Conservation (phyloP, 2,113 vertebrate species). For the Megatriorchis doriae region DNA sequence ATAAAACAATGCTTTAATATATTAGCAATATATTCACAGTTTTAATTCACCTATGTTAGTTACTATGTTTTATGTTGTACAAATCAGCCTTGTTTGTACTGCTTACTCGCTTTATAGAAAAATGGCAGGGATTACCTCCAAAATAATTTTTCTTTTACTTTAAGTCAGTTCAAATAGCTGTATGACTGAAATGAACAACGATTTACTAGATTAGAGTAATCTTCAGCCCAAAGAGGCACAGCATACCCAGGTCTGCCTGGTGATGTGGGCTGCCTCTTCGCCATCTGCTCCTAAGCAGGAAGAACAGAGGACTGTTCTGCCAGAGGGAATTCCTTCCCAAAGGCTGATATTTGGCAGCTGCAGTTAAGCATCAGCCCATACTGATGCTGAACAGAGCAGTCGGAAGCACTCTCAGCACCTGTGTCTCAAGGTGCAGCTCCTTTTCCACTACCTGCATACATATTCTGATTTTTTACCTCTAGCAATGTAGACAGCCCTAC, state of each 20-base stretch:
- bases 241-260: background rate
- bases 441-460: background rate
- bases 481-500: background rate
- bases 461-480: background rate
- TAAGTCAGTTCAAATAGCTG: background rate
- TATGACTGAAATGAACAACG: background rate
- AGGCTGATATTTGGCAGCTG: background rate
- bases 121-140: background rate
- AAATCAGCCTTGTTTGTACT: background rate
- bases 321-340: conserved; percentile 27
- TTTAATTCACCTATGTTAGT: background rate
- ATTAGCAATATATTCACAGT: background rate
- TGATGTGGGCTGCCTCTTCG: background rate
- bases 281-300: background rate
- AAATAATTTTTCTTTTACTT: background rate
- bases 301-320: background rate
- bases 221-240: background rate
- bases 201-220: background rate
- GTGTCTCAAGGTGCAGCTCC: background rate
- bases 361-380: background rate
- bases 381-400: background rate
- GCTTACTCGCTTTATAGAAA: background rate
- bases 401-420: background rate
- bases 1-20: background rate
- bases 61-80: background rate